phyloP scores from a whole-genome alignment of 1,140 invertebrate species.

The Lethrus apterus region DNA sequence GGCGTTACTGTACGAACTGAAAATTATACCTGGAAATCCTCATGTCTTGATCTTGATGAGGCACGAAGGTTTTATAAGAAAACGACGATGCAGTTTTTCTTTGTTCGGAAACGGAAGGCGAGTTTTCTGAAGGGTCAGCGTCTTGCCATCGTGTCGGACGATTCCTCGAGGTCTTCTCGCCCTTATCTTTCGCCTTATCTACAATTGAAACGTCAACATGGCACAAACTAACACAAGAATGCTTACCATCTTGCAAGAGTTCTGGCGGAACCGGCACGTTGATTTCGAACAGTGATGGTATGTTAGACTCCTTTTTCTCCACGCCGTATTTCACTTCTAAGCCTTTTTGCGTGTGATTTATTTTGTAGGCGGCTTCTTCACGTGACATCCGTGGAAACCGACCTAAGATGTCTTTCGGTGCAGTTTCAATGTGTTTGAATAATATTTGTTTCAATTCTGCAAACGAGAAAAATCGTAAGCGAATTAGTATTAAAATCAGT shows the following conservation, averaged over 20 bases:
- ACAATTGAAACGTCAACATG: background rate
- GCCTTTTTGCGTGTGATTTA: conserved; percentile 60
- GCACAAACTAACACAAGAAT: no score
- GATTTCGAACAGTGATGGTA: conserved; percentile 51
- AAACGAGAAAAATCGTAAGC: conserved; percentile 13
- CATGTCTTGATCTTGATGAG: conserved; percentile 37
- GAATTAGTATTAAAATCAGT: no score
- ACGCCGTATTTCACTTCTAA: conserved; percentile 48
- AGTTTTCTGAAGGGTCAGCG: conserved; percentile 29
- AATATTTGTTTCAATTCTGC: conserved; percentile 36
- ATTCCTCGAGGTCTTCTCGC: conserved; percentile 46
- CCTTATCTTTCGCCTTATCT: conserved; percentile 21
- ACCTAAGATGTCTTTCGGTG: conserved; percentile 81
- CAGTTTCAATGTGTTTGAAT: conserved; percentile 77
- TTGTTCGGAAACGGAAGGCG: no score
- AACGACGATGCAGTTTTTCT: background rate
- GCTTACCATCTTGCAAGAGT: conserved; percentile 20
- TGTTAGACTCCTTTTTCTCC: conserved; percentile 24
- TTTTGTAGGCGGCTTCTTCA: conserved; percentile 64
- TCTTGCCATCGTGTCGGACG: conserved; percentile 56
- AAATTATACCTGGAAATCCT: conserved; percentile 30
- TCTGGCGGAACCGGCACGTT: conserved; percentile 44
- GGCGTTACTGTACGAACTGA: background rate
- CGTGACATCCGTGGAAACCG: conserved; percentile 75
- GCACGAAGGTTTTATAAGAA: no score